Evolutionary conservation across 2,888 invertebrate genomes (phyloP).

Genomic region (Mechanitis messenoides): DNA sequence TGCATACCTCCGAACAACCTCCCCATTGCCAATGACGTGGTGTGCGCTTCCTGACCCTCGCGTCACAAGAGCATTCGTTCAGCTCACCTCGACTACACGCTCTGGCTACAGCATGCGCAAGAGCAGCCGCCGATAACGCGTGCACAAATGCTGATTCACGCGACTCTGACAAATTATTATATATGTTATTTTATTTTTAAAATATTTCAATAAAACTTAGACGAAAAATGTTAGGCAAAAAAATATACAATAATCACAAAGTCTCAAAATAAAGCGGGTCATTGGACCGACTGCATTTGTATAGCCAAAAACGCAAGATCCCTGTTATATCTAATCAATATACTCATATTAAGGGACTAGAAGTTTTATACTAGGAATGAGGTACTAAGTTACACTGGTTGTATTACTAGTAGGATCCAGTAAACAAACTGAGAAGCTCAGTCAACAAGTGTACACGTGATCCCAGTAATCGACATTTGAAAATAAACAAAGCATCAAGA

Average conservation of each 20-base stretch:
- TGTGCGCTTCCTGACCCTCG: constrained; percentile 83
- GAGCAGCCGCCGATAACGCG: constrained; percentile 91
- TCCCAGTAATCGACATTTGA: constrained; percentile 59
- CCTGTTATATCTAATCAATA: constrained; percentile 20
- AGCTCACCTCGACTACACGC: constrained; percentile 92
- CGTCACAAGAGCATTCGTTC: constrained; percentile 92
- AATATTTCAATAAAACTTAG: background rate
- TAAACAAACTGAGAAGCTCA: constrained; percentile 63
- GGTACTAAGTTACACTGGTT: constrained; percentile 41
- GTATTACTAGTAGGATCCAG: constrained; percentile 43
- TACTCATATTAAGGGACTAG: constrained; percentile 9
- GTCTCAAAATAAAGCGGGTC: constrained; percentile 26
- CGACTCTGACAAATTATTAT: constrained; percentile 79
- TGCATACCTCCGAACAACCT: constrained; percentile 89
- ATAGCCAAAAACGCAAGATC: constrained; percentile 27
- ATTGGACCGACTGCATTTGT: constrained; percentile 26
- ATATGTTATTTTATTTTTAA: background rate
- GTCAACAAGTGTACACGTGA: constrained; percentile 57
- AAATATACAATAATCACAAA: constrained; percentile 6
- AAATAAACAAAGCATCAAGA: constrained; percentile 63
- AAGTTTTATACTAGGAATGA: constrained; percentile 20
- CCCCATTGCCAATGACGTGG: constrained; percentile 93
- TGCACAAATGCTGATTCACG: constrained; percentile 93
- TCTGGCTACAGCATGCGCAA: constrained; percentile 90
- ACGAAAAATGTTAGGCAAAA: background rate